Evolutionary conservation across 2,113 vertebrate genomes (phyloP).

Genomic region (Crotalus horridus): DNA sequence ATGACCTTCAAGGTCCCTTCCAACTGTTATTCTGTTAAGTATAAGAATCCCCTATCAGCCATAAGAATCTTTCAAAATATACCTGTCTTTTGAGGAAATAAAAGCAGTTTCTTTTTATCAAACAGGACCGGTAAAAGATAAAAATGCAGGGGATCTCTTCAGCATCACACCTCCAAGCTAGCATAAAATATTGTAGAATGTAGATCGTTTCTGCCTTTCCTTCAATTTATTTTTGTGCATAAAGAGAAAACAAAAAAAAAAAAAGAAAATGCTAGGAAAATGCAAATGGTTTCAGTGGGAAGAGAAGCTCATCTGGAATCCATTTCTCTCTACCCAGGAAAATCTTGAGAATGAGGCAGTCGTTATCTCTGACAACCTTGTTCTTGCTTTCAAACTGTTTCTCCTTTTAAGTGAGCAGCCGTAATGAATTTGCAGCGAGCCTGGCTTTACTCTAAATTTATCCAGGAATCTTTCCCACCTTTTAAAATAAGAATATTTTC

Average conservation of each 20-base stretch:
- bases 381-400: neutral
- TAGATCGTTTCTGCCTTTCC: neutral
- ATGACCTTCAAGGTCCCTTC: neutral
- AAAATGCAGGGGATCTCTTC: neutral
- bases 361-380: neutral
- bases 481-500: slow-evolving; percentile 67
- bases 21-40: neutral
- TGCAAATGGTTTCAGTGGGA: neutral
- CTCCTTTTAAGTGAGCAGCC: slow-evolving; percentile 23
- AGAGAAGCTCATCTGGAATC: neutral
- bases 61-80: neutral
- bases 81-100: neutral
- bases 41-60: neutral
- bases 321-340: neutral
- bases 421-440: neutral
- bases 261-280: neutral
- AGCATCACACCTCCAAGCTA: neutral
- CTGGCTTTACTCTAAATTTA: slow-evolving; percentile 7
- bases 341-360: neutral
- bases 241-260: neutral
- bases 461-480: slow-evolving; percentile 34
- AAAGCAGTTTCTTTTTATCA: neutral
- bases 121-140: neutral
- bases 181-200: neutral
- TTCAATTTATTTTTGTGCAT: neutral